Base-by-base conservation (phyloP, 1,140 invertebrate genomes). In the Andricus grossulariae region DNA sequence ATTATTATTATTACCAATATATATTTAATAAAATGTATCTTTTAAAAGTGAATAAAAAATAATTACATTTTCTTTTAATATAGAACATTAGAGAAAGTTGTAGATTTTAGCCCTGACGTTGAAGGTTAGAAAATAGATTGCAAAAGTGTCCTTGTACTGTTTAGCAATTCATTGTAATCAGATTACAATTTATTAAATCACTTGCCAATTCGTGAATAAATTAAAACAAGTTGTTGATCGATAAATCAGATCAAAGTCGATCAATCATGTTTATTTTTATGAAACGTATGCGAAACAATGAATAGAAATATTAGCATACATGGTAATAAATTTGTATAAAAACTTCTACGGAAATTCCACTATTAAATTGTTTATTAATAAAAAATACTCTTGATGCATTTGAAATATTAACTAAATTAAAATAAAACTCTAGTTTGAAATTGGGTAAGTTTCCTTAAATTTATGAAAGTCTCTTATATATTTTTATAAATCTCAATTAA, bases 81-180 rank as follows among this genome's bases (percentile, higher is more conserved):
- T 32, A 32, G 5, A 39, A 77, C 25, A 32, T 32, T 32, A 5
- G 12, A 50, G 19, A 73, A 16, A 25, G 54, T 21, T 32, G 57
- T 6, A 16, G 19, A 60, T 54, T 60, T 70, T 19, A 39, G 16
- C 57, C 57, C 21, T 66, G 57, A 66, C 13, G 11, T 5, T 66
- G 57, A 39, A 66, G 57, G 57, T 66, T 66, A 21, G 57, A 66
- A 66, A 32, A 39, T 32, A 66, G 25, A 66, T 66, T 66, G 16
- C 25, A 25, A 66, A 39, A 66, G 11, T 25, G 25, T 16, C 57
- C 57, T 66, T 66, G 57, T 39, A 6, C 57, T 32, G 57, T 6
- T 66, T 66, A 66, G 32, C 57, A 66, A 25, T 66, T 66, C 25
- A 16, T 66, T 39, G 25, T 66, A 66, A 66, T 39, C 57, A 25